Conservation (phyloP, 2,797 vertebrate species). For the Cossypha niveicapilla region DNA sequence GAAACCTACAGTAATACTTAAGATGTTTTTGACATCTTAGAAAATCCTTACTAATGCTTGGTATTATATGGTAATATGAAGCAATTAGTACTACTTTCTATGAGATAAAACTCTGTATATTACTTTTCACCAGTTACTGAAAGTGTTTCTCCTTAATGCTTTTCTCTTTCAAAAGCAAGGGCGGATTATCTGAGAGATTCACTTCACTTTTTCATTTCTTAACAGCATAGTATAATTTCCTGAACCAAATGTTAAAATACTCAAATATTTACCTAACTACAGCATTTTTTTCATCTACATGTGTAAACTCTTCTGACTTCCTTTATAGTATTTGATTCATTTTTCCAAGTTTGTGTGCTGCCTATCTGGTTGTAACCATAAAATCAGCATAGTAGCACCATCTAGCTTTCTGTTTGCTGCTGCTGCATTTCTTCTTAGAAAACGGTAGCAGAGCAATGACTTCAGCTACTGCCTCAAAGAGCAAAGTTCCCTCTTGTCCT, state of each 20-base stretch:
- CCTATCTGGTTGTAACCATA: background rate
- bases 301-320: background rate
- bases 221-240: background rate
- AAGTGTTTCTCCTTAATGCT: background rate
- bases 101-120: background rate
- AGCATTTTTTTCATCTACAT: background rate
- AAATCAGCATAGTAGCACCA: constrained; percentile 34
- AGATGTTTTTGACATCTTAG: background rate
- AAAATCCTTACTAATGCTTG: background rate
- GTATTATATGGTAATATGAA: background rate
- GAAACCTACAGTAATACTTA: background rate
- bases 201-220: background rate
- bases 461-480: background rate
- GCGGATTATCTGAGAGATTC: fast-evolving
- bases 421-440: background rate
- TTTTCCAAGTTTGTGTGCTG: background rate
- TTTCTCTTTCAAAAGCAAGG: background rate
- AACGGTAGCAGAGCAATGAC: background rate
- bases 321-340: background rate
- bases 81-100: background rate
- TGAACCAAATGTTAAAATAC: background rate
- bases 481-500: background rate
- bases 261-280: background rate
- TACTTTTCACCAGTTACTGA: background rate
- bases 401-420: constrained; percentile 36